Conservation (phyloP, 2,888 invertebrate species). For the Creontiades dilutus region DNA sequence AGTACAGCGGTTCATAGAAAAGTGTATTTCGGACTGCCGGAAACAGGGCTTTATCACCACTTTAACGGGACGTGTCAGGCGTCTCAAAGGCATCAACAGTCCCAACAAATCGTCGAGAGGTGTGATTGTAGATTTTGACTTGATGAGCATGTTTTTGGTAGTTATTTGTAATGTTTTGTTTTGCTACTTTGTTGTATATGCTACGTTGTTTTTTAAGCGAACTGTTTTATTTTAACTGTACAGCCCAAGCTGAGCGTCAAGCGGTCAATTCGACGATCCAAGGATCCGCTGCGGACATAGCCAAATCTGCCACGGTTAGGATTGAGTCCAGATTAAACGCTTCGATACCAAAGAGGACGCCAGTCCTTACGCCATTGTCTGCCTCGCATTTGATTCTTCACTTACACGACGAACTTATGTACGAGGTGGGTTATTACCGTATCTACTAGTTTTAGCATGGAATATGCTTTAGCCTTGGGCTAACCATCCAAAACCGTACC, state of each 20-base stretch:
- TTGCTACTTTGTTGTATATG: too few relatives aligned
- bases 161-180: too few relatives aligned
- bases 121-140: conserved; percentile 78
- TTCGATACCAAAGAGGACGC: conserved; percentile 78
- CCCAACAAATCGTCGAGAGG: conserved; percentile 82
- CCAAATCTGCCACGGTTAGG: conserved; percentile 92
- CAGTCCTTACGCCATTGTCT: conserved; percentile 50
- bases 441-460: too few relatives aligned
- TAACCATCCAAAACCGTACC: too few relatives aligned
- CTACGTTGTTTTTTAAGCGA: too few relatives aligned
- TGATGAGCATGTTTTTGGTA: too few relatives aligned
- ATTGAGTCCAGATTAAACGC: conserved; percentile 83
- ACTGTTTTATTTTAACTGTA: neutral
- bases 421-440: conserved; percentile 84
- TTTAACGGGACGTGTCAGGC: conserved; percentile 87
- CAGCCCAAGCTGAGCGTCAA: conserved; percentile 94
- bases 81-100: conserved; percentile 87
- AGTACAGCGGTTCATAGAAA: conserved; percentile 80
- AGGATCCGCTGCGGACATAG: conserved; percentile 97
- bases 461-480: too few relatives aligned
- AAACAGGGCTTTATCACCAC: conserved; percentile 90
- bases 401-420: conserved; percentile 97
- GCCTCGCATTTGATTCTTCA: conserved; percentile 88
- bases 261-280: conserved; percentile 97
- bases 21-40: conserved; percentile 83